Conservation (phyloP, 2,888 invertebrate species). For the Drosophila atripex region DNA sequence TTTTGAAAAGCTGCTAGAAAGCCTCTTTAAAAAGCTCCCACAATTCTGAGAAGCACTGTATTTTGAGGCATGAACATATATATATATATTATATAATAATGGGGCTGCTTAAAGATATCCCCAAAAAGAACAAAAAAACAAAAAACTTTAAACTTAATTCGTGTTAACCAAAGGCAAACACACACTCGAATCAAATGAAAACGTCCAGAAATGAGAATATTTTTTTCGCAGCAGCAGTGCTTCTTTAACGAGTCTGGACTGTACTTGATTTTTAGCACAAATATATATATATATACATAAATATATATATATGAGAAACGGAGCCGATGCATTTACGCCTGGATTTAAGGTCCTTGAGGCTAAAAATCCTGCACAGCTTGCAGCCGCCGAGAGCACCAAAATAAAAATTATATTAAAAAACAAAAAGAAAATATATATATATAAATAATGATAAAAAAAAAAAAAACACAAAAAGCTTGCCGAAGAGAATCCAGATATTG, state of each 20-base stretch:
- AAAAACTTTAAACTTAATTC: background rate
- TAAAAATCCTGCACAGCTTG: constrained; percentile 27
- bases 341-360: constrained; percentile 11
- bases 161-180: constrained; percentile 14
- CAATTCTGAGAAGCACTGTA: background rate
- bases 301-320: background rate
- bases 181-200: constrained; percentile 38
- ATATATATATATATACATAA: constrained; percentile 35
- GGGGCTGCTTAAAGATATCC: constrained; percentile 1
- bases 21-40: background rate
- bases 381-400: constrained; percentile 16
- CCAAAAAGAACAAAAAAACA: background rate
- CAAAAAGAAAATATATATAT: background rate
- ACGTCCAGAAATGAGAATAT: constrained; percentile 35
- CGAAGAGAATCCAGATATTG: constrained; percentile 9
- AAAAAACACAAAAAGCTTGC: constrained; percentile 18
- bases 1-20: background rate
- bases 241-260: constrained; percentile 17
- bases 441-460: background rate
- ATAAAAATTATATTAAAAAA: background rate
- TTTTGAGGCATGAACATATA: background rate
- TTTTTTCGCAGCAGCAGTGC: constrained; percentile 22
- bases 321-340: constrained; percentile 61
- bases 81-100: background rate
- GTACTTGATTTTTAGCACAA: constrained; percentile 59